Evolutionary conservation across 2,888 invertebrate genomes (phyloP).

Genomic region (Leuctra nigra): DNA sequence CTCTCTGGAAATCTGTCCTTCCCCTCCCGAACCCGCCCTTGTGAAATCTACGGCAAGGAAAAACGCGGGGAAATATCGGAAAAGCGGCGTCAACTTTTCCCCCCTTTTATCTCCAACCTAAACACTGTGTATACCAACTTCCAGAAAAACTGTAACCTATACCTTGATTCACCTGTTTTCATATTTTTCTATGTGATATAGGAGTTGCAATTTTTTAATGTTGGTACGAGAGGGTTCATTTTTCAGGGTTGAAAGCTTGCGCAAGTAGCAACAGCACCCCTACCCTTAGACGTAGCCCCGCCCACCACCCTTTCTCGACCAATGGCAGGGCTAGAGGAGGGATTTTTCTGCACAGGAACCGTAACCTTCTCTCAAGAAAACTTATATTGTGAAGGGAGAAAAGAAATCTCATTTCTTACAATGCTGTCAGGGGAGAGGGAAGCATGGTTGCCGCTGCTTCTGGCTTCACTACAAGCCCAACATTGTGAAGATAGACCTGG

Average conservation of each 20-base stretch:
- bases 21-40: neutral
- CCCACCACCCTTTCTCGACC: neutral
- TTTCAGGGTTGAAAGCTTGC: slow-evolving; percentile 8
- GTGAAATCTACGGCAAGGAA: neutral
- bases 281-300: neutral
- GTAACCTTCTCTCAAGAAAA: slow-evolving; percentile 12
- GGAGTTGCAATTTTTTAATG: slow-evolving; percentile 14
- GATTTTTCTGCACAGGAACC: no score
- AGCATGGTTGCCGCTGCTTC: neutral
- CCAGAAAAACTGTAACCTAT: slow-evolving; percentile 3
- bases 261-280: neutral
- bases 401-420: slow-evolving; percentile 14
- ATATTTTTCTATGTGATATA: slow-evolving; percentile 11
- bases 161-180: slow-evolving; percentile 12
- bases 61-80: slow-evolving; percentile 6
- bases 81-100: slow-evolving; percentile 1
- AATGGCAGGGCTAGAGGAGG: neutral
- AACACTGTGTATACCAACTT: neutral
- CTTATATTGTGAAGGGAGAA: slow-evolving; percentile 16
- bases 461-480: neutral
- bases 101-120: neutral
- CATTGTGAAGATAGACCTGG: slow-evolving; percentile 6
- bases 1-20: slow-evolving; percentile 13
- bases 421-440: neutral
- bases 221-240: slow-evolving; percentile 14